Conservation (phyloP, 2,797 vertebrate genomes). For the Periophthalmus magnuspinnatus region DNA sequence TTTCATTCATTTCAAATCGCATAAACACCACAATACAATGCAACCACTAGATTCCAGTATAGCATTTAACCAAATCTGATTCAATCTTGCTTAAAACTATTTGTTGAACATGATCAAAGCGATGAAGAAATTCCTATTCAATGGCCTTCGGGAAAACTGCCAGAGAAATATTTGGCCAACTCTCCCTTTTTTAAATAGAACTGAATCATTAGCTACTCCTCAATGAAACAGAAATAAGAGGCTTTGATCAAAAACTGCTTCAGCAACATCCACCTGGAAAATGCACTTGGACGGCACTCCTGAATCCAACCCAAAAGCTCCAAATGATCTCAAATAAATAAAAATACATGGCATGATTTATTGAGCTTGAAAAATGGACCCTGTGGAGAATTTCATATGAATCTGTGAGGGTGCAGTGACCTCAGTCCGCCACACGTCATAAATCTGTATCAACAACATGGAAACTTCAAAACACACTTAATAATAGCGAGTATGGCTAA, state of each 20-base stretch:
- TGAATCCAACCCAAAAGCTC: slow-evolving; percentile 53
- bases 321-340: slow-evolving; percentile 62
- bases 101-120: slow-evolving; percentile 14
- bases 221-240: slow-evolving; percentile 35
- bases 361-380: slow-evolving; percentile 67
- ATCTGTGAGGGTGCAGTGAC: slow-evolving; percentile 76
- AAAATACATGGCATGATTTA: slow-evolving; percentile 74
- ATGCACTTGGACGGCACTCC: slow-evolving; percentile 23
- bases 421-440: slow-evolving; percentile 75
- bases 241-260: slow-evolving; percentile 31
- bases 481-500: slow-evolving; percentile 58
- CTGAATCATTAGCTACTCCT: slow-evolving; percentile 51
- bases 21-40: background rate
- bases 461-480: slow-evolving; percentile 69
- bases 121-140: slow-evolving; percentile 32
- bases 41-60: background rate
- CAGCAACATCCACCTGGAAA: slow-evolving; percentile 33
- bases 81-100: slow-evolving; percentile 5
- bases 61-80: slow-evolving; percentile 21
- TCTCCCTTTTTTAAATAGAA: slow-evolving; percentile 33
- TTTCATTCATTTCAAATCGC: background rate
- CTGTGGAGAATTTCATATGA: slow-evolving; percentile 77
- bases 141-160: slow-evolving; percentile 39
- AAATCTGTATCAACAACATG: slow-evolving; percentile 77
- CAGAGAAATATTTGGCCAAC: slow-evolving; percentile 44